Evolutionary conservation across 2,113 vertebrate species (phyloP).

Genomic region (Anser brachyrhynchus): DNA sequence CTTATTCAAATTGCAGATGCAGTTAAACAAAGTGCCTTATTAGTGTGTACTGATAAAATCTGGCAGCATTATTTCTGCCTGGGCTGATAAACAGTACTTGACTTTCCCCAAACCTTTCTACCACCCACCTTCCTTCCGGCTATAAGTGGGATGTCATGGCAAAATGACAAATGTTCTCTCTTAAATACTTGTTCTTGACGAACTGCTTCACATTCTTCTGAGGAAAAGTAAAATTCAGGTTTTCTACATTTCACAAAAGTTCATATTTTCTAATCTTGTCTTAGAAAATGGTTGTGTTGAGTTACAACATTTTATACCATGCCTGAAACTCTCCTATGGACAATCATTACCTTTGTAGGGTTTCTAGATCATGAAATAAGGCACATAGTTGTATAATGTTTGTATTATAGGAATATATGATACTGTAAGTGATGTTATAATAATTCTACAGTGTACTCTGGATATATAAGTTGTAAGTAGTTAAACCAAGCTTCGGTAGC

Average conservation of each 20-base stretch:
- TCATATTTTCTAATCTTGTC: not conserved
- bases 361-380: not conserved
- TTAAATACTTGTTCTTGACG: not conserved
- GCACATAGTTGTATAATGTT: not conserved
- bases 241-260: not conserved
- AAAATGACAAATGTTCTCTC: constrained; percentile 20
- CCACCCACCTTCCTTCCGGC: constrained; percentile 27
- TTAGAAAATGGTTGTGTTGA: not conserved
- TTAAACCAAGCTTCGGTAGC: not conserved
- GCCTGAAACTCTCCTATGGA: not conserved
- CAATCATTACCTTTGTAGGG: not conserved
- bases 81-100: constrained; percentile 25
- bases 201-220: constrained; percentile 8
- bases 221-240: not conserved
- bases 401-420: not conserved
- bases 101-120: not conserved
- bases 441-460: not conserved
- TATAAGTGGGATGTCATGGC: constrained; percentile 13
- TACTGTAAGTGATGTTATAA: not conserved
- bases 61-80: constrained; percentile 42
- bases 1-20: not conserved
- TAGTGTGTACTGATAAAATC: not conserved
- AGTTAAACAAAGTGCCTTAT: constrained; percentile 23
- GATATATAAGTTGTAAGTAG: not conserved
- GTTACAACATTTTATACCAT: not conserved